Evolutionary conservation across 2,113 vertebrate genomes (phyloP).

Genomic region (Balaeniceps rex): DNA sequence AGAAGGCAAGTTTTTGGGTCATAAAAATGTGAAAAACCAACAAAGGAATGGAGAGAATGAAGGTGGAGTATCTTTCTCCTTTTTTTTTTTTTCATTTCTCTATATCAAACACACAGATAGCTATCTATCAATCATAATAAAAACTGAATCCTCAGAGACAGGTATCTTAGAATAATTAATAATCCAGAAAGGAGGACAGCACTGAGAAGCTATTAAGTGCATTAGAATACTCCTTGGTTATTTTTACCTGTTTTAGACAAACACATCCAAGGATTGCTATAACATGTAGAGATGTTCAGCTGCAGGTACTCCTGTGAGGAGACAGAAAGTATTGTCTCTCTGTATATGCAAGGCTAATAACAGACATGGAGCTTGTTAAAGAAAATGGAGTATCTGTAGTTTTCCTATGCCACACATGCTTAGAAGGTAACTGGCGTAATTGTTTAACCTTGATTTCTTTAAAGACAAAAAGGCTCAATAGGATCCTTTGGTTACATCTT

Average conservation of each 20-base stretch:
- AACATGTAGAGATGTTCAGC: neutral
- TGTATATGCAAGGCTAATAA: neutral
- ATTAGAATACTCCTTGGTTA: neutral
- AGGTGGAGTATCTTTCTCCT: neutral
- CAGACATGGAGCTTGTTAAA: neutral
- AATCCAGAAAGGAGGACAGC: neutral
- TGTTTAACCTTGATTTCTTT: neutral
- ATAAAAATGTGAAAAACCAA: neutral
- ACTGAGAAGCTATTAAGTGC: neutral
- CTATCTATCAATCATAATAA: neutral
- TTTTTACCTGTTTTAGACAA: neutral
- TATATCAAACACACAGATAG: neutral
- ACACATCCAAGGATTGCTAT: neutral
- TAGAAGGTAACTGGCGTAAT: neutral
- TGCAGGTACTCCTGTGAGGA: neutral
- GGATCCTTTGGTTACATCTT: neutral
- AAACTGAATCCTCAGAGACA: neutral
- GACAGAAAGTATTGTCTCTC: neutral
- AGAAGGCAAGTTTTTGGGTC: neutral
- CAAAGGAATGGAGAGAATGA: neutral
- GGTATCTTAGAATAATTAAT: neutral
- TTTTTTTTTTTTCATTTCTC: neutral
- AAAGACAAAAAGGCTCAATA: neutral
- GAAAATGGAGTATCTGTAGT: neutral
- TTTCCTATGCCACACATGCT: neutral